Base-by-base conservation (phyloP, 2,888 invertebrate genomes). In the Autographa pulchrina region DNA sequence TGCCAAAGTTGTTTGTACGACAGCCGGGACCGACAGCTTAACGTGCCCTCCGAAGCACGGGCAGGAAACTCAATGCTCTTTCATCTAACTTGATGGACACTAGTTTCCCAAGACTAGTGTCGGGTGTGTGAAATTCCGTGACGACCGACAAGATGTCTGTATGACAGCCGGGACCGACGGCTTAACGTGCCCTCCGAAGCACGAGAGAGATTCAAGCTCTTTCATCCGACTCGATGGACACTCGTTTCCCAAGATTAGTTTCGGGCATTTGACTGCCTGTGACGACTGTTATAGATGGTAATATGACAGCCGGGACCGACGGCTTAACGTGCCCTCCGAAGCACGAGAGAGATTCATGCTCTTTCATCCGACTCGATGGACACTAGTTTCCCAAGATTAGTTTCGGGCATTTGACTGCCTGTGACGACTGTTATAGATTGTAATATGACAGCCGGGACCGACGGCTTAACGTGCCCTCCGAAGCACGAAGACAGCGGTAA, bases 1-100 rank as follows among this genome's bases (percentile, higher is more conserved):
- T 58, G 31, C 6, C 25, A 31, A 14, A 16, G 31, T 20, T 14
- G 9, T 52, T 18, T 52, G 20, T 20, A 54, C 14, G 56, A 20
- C 54, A 64, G 35, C 56, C 38, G 38, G 56, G 64, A 64, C 64
- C 64, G 38, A 64, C 64, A 38, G 64, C 64, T 64, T 64, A 16
- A 64, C 54, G 64, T 64, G 64, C 64, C 64, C 38, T 64, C 64
- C 64, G 64, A 64, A 64, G 64, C 64, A 64, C 64, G 64, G 18
- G 20, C 8, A 56, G 35, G 16, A 20, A 63, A 20, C 54, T 56
- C 16, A 20, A 64, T 35, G 54, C 13, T 56, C 48, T 48, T 48
- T 48, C 48, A 48, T 48, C 48, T 14, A n/a, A 48, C 1, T 48
- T 1, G n/a, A 48, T 48, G 48, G 48, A 48, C 48, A 48, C 13